These are phyloP conservation scores for Entomyzon cyanotis DNA, from an alignment of 2,113 vertebrate genomes.

Conservation along the genomic window DNA sequence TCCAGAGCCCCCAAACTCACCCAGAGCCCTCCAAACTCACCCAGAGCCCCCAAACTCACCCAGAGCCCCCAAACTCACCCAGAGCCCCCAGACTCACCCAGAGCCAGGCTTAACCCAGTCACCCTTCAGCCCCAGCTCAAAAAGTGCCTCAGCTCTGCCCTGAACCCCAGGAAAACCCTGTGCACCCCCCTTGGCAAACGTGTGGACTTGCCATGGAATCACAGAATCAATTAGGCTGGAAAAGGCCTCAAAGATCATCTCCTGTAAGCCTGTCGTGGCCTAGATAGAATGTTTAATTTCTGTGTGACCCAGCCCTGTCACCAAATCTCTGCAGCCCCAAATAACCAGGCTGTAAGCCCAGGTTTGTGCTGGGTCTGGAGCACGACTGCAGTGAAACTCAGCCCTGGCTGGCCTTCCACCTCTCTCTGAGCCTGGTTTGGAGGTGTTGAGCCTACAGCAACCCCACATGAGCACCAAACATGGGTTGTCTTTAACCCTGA, in stretches of 20 bases:
- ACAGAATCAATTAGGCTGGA: not conserved
- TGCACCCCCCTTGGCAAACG: not conserved
- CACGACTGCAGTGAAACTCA: rapidly evolving
- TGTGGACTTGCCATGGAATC: not conserved
- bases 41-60: not conserved
- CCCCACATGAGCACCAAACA: not conserved
- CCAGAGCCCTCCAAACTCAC: too few relatives aligned
- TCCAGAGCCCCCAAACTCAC: not conserved
- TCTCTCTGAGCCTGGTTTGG: not conserved
- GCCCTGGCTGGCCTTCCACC: not conserved
- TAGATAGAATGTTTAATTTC: not conserved
- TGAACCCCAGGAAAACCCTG: not conserved
- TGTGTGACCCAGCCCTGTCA: not conserved
- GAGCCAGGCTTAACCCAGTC: not conserved
- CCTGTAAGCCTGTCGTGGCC: not conserved
- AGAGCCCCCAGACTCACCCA: not conserved
- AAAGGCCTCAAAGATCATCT: not conserved
- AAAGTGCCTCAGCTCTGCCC: not conserved
- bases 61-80: not conserved
- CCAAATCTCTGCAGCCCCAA: not conserved
- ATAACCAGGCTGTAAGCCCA: not conserved
- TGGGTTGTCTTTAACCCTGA: not conserved
- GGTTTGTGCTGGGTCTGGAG: not conserved
- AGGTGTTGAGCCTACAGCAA: not conserved
- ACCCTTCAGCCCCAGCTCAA: not conserved